Evolutionary conservation across 1,140 invertebrate genomes (phyloP), one percentile per base, ranked within the genome.

Genomic region (Euwallacea similis): DNA sequence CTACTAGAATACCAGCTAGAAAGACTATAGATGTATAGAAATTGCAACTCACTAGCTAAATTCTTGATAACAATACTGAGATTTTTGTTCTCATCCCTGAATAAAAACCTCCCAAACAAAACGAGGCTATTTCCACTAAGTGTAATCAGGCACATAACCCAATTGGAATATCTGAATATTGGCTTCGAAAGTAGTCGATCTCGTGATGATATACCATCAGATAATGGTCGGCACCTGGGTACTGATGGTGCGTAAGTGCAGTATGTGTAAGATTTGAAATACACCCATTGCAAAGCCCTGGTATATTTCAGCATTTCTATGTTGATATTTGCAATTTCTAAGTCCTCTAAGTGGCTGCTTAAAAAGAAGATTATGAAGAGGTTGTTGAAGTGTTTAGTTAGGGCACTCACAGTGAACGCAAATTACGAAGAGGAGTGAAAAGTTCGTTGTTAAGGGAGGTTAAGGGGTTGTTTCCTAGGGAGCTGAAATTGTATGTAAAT

Each of bases 141-240:
- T 0, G 90, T 90, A 2, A 91, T 79, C 1, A 86, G 76, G 11
- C 87, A 90, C 73, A 93, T 88, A n/a, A 90, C 77, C 91, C 92
- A 93, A 7, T 92, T 87, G 0, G 87, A 85, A 44, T 87, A 82
- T 15, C 90, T 81, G n/a, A 93, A 79, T 0, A 88, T 76, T 11
- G 85, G 83, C 76, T 87, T 88, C 43, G 83, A 86, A 3, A 94
- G 76, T 6, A 94, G 81, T 78, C 93, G 84, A 42, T 86, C 80
- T n/a, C 86, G 81, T 13, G 90, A 90, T 1, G 90, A 91, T 0
- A 91, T 83, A 87, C 91, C 91, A 79, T 93, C 90, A 3, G 86
- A 87, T 13, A 84, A 82, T 1, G 91, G 91, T 63, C 81, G 81
- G 77, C 92, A 93, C 67, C 86, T 82, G 47, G 82, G 77, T 1